Evolutionary conservation across 2,113 vertebrate genomes (phyloP).

Genomic region (Nyctereutes procyonoides): DNA sequence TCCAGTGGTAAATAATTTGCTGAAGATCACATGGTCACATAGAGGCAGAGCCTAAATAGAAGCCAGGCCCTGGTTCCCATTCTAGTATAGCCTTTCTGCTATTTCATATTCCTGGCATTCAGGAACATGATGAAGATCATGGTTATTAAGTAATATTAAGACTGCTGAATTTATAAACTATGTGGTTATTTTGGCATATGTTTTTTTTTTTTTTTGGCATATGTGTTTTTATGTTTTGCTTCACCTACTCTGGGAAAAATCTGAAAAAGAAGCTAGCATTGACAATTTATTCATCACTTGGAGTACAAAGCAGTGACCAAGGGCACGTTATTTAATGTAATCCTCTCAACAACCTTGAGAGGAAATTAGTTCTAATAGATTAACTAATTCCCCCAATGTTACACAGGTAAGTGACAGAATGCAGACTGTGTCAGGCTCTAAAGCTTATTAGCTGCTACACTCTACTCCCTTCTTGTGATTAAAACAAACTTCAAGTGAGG

Average conservation of each 20-base stretch:
- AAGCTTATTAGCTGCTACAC: not conserved
- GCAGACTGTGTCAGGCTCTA: not conserved
- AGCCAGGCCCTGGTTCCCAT: not conserved
- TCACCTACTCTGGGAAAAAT: constrained; percentile 29
- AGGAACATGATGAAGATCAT: not conserved
- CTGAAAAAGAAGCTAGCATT: not conserved
- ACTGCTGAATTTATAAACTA: not conserved
- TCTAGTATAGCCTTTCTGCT: not conserved
- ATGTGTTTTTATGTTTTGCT: not conserved
- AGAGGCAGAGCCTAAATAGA: not conserved
- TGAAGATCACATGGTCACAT: not conserved
- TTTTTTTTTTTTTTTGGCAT: not conserved
- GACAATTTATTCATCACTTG: not conserved
- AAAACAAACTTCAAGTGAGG: not conserved
- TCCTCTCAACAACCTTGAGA: not conserved
- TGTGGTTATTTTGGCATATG: not conserved
- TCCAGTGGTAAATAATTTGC: not conserved
- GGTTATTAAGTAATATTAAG: not conserved
- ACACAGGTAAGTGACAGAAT: not conserved
- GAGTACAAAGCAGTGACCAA: not conserved
- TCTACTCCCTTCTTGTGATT: constrained; percentile 2
- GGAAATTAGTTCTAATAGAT: not conserved
- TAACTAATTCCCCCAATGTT: not conserved
- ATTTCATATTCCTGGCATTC: not conserved
- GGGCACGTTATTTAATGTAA: not conserved